Evolutionary conservation across 2,797 vertebrate species (phyloP).

Genomic region (Hippoglossus hippoglossus): DNA sequence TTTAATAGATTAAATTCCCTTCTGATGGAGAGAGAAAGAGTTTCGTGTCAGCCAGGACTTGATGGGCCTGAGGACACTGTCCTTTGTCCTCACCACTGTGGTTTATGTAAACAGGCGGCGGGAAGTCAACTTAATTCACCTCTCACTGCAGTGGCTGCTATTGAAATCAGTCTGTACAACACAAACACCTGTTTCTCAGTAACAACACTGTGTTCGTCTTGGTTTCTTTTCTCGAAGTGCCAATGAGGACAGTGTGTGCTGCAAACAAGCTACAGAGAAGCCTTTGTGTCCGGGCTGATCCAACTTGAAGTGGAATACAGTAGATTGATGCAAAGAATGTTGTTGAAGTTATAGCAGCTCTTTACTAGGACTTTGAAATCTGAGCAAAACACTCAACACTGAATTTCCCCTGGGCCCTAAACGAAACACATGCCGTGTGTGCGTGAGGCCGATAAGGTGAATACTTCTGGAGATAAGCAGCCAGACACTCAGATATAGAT

Average conservation of each 20-base stretch:
- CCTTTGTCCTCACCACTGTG: conserved; percentile 10
- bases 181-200: neutral
- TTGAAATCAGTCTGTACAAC: neutral
- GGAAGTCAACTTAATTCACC: neutral
- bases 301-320: neutral
- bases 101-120: conserved; percentile 15
- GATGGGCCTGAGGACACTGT: conserved; percentile 11
- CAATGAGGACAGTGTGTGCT: neutral
- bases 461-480: too few species aligned
- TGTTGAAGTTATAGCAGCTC: too few species aligned
- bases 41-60: conserved; percentile 7
- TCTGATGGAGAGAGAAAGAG: conserved; percentile 22
- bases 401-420: too few species aligned
- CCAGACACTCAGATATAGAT: too few species aligned
- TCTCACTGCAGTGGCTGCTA: neutral
- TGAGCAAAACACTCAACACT: too few species aligned
- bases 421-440: too few species aligned
- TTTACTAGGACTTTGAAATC: neutral
- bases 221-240: too few species aligned
- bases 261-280: neutral
- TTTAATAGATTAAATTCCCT: conserved; percentile 43
- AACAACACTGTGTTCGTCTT: too few species aligned
- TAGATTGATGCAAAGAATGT: too few species aligned
- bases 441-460: too few species aligned
- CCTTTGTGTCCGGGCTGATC: neutral